Percentiles rank a stretch among this genome's conserved stretches.
phyloP scores from a whole-genome alignment of 1,140 invertebrate genomes.

The Brachionus calyciflorus region DNA sequence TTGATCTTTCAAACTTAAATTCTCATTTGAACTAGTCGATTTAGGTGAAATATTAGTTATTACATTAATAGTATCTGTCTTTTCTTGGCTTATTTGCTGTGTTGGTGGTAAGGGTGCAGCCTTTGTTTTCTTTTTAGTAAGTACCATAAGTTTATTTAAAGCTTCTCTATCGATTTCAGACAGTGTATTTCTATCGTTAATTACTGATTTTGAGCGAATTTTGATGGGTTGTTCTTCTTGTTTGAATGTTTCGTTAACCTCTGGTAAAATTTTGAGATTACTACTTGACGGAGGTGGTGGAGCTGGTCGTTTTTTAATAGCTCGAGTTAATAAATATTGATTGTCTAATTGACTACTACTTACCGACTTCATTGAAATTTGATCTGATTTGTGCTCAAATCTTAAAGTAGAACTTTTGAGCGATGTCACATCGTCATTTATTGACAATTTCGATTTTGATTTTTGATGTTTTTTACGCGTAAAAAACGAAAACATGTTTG shows the following conservation, averaged over 20 bases:
- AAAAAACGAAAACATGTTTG: slow-evolving; percentile 23
- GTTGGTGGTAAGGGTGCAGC: slow-evolving; percentile 31
- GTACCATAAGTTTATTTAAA: background rate
- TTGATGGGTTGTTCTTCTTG: background rate
- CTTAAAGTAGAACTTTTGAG: background rate
- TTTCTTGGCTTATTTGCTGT: background rate
- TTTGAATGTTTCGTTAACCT: background rate
- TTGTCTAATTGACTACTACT: slow-evolving; percentile 7
- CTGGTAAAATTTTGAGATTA: background rate
- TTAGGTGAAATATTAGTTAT: background rate
- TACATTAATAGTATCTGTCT: background rate
- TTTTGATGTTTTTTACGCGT: slow-evolving; percentile 19
- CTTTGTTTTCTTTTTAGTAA: slow-evolving; percentile 42
- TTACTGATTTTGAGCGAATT: slow-evolving; percentile 12
- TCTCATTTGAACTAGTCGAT: background rate
- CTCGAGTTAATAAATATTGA: background rate
- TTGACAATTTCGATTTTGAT: slow-evolving; percentile 13
- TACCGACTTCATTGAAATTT: background rate
- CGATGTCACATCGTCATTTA: background rate
- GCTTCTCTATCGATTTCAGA: background rate
- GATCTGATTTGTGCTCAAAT: background rate
- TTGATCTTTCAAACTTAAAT: background rate
- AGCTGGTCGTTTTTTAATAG: slow-evolving; percentile 4
- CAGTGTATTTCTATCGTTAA: slow-evolving; percentile 2
- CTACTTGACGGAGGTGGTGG: background rate